Evolutionary conservation across 2,797 vertebrate species (phyloP).

Genomic region (Lutjanus argentimaculatus): DNA sequence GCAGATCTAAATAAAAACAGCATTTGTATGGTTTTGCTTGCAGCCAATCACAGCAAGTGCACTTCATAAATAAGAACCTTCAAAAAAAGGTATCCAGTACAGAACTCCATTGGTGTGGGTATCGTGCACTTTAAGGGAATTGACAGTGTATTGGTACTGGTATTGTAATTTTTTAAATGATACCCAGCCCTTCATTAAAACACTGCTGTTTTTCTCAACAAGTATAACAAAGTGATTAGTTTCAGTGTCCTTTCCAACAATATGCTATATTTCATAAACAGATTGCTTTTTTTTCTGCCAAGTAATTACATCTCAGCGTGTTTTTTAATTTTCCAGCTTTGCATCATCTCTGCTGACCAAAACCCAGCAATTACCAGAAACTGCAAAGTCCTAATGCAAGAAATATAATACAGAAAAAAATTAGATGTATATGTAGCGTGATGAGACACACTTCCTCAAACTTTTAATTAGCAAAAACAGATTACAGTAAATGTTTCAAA

Average conservation of each 20-base stretch:
- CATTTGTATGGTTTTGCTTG: too few relatives aligned
- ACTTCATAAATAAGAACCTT: too few relatives aligned
- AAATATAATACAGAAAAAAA: neutral
- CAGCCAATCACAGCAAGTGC: too few relatives aligned
- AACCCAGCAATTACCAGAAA: constrained; percentile 15
- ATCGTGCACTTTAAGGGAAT: too few relatives aligned
- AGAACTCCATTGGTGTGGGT: too few relatives aligned
- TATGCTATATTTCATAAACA: constrained; percentile 5
- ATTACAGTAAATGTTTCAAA: neutral
- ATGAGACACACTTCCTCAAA: neutral
- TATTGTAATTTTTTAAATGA: too few relatives aligned
- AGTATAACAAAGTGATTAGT: neutral
- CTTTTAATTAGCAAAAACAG: constrained; percentile 7
- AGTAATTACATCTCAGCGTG: neutral
- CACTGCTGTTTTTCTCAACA: neutral
- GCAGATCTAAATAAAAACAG: too few relatives aligned
- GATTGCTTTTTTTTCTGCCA: neutral
- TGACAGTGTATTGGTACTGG: too few relatives aligned
- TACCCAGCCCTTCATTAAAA: neutral
- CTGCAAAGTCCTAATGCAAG: neutral
- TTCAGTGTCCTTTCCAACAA: neutral
- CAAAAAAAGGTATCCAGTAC: too few relatives aligned
- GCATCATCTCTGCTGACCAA: constrained; percentile 15
- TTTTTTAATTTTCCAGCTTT: neutral
- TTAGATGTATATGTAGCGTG: neutral